Conservation (phyloP, 2,888 invertebrate genomes). For the Rotaria socialis region DNA sequence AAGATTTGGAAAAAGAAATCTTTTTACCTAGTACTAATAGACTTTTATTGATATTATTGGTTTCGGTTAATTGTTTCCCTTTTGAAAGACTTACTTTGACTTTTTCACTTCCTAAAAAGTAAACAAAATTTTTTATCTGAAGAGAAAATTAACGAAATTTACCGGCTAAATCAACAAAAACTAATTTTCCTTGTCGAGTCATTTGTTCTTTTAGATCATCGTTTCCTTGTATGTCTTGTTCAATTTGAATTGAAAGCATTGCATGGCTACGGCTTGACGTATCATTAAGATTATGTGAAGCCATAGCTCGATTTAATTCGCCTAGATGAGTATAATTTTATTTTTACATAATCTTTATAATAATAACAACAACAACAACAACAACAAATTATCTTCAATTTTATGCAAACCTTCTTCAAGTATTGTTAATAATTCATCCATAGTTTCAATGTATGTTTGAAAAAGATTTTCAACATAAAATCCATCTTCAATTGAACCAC, state of each 20-base stretch:
- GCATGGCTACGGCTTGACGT: conserved; percentile 87
- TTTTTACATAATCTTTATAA: too few species aligned
- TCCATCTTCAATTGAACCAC: conserved; percentile 76
- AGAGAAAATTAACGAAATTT: not conserved
- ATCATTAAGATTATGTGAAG: conserved; percentile 85
- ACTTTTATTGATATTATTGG: conserved; percentile 91
- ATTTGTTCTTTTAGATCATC: conserved; percentile 65
- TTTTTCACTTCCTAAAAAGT: conserved; percentile 72
- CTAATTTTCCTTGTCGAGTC: conserved; percentile 85
- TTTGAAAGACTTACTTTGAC: conserved; percentile 71
- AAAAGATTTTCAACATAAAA: conserved; percentile 95
- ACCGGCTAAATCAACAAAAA: conserved; percentile 89
- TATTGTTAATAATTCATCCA: conserved; percentile 85
- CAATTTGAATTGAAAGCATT: conserved; percentile 80
- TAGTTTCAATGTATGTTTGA: conserved; percentile 83
- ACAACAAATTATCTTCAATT: not conserved
- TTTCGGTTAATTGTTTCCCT: conserved; percentile 78
- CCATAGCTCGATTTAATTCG: conserved; percentile 80
- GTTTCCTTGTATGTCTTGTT: conserved; percentile 67
- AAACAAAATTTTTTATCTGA: not conserved
- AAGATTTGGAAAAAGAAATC: conserved; percentile 66
- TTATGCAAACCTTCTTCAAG: conserved; percentile 71
- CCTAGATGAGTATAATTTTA: conserved; percentile 60
- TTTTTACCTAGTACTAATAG: conserved; percentile 89
- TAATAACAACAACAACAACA: not conserved